Evolutionary conservation across 2,888 invertebrate species (phyloP), one percentile per base, ranked within the genome.

Genomic region (Scrobipalpa atriplicella): DNA sequence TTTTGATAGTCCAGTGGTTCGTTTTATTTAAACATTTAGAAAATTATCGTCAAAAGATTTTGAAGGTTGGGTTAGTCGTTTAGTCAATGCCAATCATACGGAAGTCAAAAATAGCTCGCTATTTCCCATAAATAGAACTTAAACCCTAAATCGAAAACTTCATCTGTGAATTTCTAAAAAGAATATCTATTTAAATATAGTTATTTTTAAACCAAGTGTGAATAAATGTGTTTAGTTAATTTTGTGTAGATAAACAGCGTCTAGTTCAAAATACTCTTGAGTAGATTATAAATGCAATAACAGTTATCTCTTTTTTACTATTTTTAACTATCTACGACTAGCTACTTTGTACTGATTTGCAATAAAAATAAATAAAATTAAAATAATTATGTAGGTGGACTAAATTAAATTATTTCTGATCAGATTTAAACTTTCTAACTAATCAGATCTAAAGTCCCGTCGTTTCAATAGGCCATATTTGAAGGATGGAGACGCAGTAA

Each of bases 271-370:
- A 47, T 47, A 16, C 16, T n/a, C 3, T 47, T 8, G 13, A 43
- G 13, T 13, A 43, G 11, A 13, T 43, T 13, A 41, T 41, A 11
- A 13, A 10, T 43, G 0, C 11, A 43, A 19, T 10, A 29, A 2
- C 19, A 56, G 6, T n/a, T n/a, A 56, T 21, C 19, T 56, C 54
- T 11, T 13, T 56, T 56, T 56, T 56, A 29, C 54, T 13, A 56
- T 38, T 58, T 52, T 21, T 1, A 13, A 38, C n/a, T 16, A 10
- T 62, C 82, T 76, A 83, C 83, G 87, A 89, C 89, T 88, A 88
- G 86, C 89, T 88, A 89, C 85, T 88, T 89, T 90, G 89, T 89
- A 89, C 87, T 87, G 77, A 29, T 71, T 38, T 58, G 58, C 38
- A 58, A 56, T 29, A 29, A 56, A 56, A 8, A 29, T 19, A 56